phyloP scores from a whole-genome alignment of 2,797 vertebrate species.

The Lepus townsendii region DNA sequence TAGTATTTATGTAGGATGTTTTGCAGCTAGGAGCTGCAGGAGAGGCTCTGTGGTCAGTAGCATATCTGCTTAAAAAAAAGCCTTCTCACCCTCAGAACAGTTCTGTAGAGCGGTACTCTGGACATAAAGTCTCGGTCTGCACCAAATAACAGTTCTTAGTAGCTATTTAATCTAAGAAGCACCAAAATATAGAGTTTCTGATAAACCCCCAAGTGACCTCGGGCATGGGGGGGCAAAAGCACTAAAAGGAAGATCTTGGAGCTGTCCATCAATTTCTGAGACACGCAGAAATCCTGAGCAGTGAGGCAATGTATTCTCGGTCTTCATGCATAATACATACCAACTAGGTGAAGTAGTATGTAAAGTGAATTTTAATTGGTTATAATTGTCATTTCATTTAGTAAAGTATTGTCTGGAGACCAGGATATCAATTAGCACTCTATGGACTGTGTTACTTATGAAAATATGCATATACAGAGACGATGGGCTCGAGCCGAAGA shows the following conservation, averaged over 20 bases:
- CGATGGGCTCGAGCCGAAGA: constrained; percentile 88
- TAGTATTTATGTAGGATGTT: constrained; percentile 71
- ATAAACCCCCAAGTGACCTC: constrained; percentile 84
- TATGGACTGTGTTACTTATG: constrained; percentile 91
- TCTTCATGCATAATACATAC: constrained; percentile 93
- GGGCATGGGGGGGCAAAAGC: constrained; percentile 67
- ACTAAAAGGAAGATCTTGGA: constrained; percentile 87
- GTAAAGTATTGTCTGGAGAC: constrained; percentile 94
- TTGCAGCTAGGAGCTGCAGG: constrained; percentile 72
- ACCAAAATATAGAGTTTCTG: constrained; percentile 85
- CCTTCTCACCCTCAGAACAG: constrained; percentile 67
- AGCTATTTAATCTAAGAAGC: constrained; percentile 78
- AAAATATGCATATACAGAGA: constrained; percentile 91
- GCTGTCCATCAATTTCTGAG: constrained; percentile 91
- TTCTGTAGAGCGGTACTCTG: constrained; percentile 76
- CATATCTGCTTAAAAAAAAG: constrained; percentile 71
- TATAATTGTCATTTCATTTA: constrained; percentile 95
- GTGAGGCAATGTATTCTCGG: constrained; percentile 88
- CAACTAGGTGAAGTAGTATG: constrained; percentile 92
- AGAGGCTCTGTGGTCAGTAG: constrained; percentile 73
- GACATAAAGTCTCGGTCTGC: constrained; percentile 72
- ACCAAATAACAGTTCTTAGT: constrained; percentile 83
- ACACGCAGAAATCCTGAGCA: constrained; percentile 88
- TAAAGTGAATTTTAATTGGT: constrained; percentile 95
- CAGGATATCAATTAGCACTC: constrained; percentile 93